A percentile compares a stretch with the other conserved stretches of the same genome.
These are phyloP conservation scores for Lycaon pictus DNA, from an alignment of 2,113 vertebrate genomes.

Conservation along the genomic window DNA sequence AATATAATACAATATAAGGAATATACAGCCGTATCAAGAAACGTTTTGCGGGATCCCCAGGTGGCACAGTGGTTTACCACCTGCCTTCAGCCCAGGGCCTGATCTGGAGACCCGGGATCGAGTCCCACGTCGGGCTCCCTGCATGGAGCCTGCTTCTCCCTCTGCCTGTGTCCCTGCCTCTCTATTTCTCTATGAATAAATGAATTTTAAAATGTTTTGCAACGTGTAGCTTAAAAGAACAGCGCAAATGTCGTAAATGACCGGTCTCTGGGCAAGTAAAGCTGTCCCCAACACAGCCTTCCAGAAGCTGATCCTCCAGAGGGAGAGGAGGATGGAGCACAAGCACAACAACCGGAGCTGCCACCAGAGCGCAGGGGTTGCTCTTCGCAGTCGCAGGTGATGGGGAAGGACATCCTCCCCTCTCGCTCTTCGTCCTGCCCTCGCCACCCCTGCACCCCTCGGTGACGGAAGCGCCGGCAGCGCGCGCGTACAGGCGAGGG, in stretches of 20 bases:
- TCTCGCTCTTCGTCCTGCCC: not conserved
- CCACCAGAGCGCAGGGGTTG: not conserved
- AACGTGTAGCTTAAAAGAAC: constrained; percentile 40
- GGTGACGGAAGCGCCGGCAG: not conserved
- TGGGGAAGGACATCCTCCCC: no score
- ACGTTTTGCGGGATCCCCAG: not conserved
- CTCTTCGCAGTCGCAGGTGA: not conserved
- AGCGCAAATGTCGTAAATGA: constrained; percentile 52
- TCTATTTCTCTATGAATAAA: no score
- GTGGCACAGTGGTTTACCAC: no score
- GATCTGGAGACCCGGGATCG: no score
- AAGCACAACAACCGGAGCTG: not conserved
- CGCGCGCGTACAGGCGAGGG: not conserved
- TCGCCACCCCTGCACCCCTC: not conserved
- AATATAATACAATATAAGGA: not conserved
- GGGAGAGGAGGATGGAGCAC: not conserved
- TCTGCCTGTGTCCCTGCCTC: no score
- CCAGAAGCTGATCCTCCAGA: not conserved
- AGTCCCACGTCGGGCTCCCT: no score
- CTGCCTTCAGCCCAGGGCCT: no score
- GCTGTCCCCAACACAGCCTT: not conserved
- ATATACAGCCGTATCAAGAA: not conserved
- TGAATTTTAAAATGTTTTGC: not conserved
- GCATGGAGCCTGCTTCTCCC: no score
- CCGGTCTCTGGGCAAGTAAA: not conserved